Conservation (phyloP, 2,797 vertebrate genomes). For the Rhynchonycteris naso region DNA sequence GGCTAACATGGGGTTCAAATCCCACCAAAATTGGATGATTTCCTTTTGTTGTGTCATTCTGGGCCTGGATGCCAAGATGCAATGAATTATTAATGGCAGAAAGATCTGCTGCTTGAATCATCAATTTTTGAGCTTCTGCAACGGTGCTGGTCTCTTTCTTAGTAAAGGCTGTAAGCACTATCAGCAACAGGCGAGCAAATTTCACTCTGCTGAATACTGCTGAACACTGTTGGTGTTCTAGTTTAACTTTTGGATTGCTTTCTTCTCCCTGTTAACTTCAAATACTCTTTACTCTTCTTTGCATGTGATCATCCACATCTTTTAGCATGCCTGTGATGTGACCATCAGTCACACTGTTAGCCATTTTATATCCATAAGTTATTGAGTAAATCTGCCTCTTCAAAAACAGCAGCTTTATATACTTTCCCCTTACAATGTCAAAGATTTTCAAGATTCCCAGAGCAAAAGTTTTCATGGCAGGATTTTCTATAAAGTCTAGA, state of each 20-base stretch:
- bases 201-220: slow-evolving; percentile 98
- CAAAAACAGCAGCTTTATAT: slow-evolving; percentile 99
- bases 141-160: slow-evolving; percentile 91
- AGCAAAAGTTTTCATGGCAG: slow-evolving; percentile 97
- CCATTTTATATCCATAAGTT: too few species aligned
- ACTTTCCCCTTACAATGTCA: slow-evolving; percentile 98
- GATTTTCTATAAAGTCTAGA: slow-evolving; percentile 98
- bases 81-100: too few species aligned
- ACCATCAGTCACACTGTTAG: too few species aligned
- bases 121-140: too few species aligned
- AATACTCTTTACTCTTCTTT: too few species aligned
- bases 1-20: slow-evolving; percentile 98
- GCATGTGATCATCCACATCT: too few species aligned
- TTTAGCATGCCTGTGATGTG: too few species aligned
- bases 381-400: slow-evolving; percentile 89
- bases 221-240: slow-evolving; percentile 92
- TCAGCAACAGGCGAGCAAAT: slow-evolving; percentile 95
- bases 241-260: too few species aligned
- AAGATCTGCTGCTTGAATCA: too few species aligned
- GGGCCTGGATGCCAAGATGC: too few species aligned
- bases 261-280: too few species aligned
- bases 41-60: slow-evolving; percentile 65
- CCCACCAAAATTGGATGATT: slow-evolving; percentile 99
- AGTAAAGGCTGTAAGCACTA: slow-evolving; percentile 97
- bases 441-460: slow-evolving; percentile 98